Conservation (phyloP, 2,888 invertebrate genomes). For the Oxyscelio sp. region DNA sequence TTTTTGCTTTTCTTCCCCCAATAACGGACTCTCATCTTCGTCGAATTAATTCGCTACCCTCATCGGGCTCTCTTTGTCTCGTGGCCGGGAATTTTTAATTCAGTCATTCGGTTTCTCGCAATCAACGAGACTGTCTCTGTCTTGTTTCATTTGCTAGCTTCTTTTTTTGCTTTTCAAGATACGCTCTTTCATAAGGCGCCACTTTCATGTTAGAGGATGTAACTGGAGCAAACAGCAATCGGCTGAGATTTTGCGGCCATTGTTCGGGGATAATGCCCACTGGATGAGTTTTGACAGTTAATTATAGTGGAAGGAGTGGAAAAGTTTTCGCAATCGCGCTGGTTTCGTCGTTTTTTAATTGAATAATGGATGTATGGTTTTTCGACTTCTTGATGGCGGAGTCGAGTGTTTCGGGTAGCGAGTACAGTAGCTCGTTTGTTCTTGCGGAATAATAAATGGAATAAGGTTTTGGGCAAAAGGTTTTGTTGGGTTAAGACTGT, state of each 20-base stretch:
- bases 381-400: no score
- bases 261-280: conserved; percentile 24
- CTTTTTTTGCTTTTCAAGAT: conserved; percentile 5
- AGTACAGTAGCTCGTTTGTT: no score
- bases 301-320: conserved; percentile 35
- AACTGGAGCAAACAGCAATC: conserved; percentile 78
- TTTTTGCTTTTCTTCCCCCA: conserved; percentile 59
- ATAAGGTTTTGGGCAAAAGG: no score
- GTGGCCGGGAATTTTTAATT: conserved; percentile 55
- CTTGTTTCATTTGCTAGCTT: conserved; percentile 18
- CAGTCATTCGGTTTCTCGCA: conserved; percentile 63
- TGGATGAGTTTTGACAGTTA: conserved; percentile 45
- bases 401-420: no score
- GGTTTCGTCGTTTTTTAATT: no score
- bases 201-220: conserved; percentile 77
- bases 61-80: conserved; percentile 32
- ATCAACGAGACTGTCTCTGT: conserved; percentile 63
- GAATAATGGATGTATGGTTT: no score
- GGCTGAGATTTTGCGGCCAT: conserved; percentile 64
- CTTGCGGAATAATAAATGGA: no score
- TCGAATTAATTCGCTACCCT: conserved; percentile 32
- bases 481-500: no score
- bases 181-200: conserved; percentile 39
- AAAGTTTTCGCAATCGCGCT: no score
- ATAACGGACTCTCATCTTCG: conserved; percentile 32